phyloP scores from a whole-genome alignment of 2,113 vertebrate species.

The Gnathonemus echidnorhynchus region DNA sequence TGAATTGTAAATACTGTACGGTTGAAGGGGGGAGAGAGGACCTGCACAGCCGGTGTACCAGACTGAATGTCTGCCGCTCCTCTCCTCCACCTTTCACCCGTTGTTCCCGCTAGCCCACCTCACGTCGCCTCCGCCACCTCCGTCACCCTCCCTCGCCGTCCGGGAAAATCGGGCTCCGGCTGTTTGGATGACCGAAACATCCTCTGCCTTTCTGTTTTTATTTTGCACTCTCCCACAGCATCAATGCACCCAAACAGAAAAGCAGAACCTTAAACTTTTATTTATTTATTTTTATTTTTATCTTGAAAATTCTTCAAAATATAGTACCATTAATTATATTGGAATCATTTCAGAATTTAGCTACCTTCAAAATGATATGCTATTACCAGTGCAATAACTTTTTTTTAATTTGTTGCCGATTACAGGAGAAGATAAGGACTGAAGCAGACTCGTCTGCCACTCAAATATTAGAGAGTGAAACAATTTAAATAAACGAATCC shows the following conservation, averaged over 20 bases:
- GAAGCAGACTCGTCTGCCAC: constrained; percentile 7
- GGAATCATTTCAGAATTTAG: neutral
- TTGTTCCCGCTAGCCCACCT: neutral
- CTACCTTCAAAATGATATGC: neutral
- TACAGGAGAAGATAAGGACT: neutral
- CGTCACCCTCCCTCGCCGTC: neutral
- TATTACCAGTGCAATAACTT: neutral
- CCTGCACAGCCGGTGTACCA: constrained; percentile 31
- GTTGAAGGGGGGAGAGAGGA: constrained; percentile 19
- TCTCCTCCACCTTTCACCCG: constrained; percentile 32
- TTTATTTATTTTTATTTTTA: neutral
- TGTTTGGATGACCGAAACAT: neutral
- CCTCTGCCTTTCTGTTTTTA: neutral
- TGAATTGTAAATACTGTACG: constrained; percentile 50
- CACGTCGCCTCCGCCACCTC: neutral
- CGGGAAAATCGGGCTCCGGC: neutral
- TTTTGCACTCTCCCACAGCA: neutral
- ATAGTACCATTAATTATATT: neutral
- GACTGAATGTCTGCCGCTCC: constrained; percentile 34
- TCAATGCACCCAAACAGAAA: neutral
- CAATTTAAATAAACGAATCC: neutral
- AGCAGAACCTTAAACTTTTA: neutral
- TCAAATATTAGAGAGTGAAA: neutral
- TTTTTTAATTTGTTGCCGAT: neutral
- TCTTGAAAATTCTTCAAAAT: neutral